Evolutionary conservation across 2,888 invertebrate species (phyloP), one percentile per base, ranked within the genome.

Genomic region (Aradus depressus): DNA sequence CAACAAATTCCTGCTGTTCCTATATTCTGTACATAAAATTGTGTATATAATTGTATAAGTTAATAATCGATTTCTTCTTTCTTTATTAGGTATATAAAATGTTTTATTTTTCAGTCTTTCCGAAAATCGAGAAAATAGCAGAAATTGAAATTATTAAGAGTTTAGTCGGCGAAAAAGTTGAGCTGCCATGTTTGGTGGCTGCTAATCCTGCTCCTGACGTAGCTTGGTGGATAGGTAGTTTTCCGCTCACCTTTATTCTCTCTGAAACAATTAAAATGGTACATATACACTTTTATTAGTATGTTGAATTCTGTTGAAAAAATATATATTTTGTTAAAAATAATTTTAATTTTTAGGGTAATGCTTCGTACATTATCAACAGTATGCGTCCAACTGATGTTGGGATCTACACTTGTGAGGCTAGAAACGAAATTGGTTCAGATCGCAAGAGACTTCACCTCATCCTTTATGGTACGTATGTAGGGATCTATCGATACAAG

Each of bases 331-430:
- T 6, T 14, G 16, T n/a, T 35, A 35, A 35, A 21, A 45, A 18
- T 21, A 19, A 10, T 41, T 25, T 4, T 34, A 35, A 10, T 48
- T 51, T 53, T 26, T 25, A 53, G 53, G 44, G 41, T 39, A 51
- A 53, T 37, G 53, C 50, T n/a, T 50, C 53, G 4, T 44, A 45
- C 18, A 31, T 49, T 42, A 41, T 53, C 8, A 51, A 26, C 38
- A 16, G 39, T 31, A 41, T 53, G 14, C 28, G 19, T 26, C 3
- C 39, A 23, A n/a, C 19, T 22, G 32, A 79, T 62, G 72, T 72
- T 43, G 80, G 79, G 1, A 67, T 71, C 28, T 80, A 76, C 61
- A 70, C 68, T 2, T 80, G 80, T 60, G 60, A 68, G 6, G 78
- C 74, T 1, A 65, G 62, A 38, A 80, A 79, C 61, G 63, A 68